These are phyloP conservation scores for Antigone vipio DNA, from an alignment of 2,113 vertebrate genomes.

Conservation along the genomic window DNA sequence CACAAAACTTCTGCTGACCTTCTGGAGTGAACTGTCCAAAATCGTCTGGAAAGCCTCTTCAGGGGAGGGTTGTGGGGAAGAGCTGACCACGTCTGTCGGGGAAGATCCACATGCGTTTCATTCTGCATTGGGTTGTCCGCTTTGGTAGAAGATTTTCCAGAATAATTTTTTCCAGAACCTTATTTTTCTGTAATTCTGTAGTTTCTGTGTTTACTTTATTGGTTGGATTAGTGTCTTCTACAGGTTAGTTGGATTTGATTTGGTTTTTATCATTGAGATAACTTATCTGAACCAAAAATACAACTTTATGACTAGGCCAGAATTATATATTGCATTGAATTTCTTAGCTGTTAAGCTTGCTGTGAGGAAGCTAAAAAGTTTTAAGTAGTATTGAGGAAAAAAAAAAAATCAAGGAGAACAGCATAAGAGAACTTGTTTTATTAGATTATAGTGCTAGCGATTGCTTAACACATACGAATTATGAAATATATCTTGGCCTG, in stretches of 20 bases:
- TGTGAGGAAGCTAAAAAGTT: background rate
- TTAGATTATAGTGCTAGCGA: background rate
- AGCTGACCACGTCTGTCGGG: background rate
- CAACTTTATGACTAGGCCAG: background rate
- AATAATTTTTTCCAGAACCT: background rate
- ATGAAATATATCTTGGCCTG: background rate
- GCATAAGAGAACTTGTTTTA: background rate
- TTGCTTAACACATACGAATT: background rate
- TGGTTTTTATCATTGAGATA: background rate
- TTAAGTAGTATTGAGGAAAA: background rate
- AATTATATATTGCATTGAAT: background rate
- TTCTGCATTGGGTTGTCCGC: background rate
- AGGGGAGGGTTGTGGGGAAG: background rate
- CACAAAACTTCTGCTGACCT: background rate
- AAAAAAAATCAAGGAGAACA: background rate
- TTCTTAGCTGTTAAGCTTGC: background rate
- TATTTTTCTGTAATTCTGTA: background rate
- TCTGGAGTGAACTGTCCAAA: background rate
- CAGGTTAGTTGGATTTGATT: background rate
- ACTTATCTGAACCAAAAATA: background rate
- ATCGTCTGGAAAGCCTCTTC: background rate
- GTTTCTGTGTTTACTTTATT: background rate
- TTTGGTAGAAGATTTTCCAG: background rate
- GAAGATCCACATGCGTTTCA: accelerated
- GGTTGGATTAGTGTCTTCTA: background rate